Percentiles rank a stretch among this genome's conserved stretches.
phyloP scores from a whole-genome alignment of 2,113 vertebrate genomes.

The Notarius lentiginosus region DNA sequence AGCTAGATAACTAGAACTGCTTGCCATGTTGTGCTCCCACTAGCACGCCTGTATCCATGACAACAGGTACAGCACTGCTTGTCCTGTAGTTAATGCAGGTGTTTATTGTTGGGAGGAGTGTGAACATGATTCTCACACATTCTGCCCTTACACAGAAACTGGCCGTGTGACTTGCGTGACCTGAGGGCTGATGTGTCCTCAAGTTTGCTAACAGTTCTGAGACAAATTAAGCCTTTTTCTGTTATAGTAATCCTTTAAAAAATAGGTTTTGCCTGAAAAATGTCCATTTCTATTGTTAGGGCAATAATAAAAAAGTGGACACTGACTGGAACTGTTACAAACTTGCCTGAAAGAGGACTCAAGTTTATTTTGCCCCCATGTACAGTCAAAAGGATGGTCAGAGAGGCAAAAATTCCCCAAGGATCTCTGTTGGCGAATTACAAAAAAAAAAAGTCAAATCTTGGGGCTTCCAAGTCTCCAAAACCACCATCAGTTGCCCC shows the following conservation, averaged over 20 bases:
- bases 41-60: constrained; percentile 23
- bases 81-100: constrained; percentile 27
- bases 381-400: no score
- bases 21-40: neutral
- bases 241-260: neutral
- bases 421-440: no score
- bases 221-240: neutral
- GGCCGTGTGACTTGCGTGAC: neutral
- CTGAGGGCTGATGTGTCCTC: constrained; percentile 6
- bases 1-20: constrained; percentile 32
- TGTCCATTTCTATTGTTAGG: no score
- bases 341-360: no score
- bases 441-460: no score
- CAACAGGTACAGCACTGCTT: constrained; percentile 20
- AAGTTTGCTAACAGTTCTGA: neutral
- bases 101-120: constrained; percentile 26
- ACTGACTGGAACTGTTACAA: no score
- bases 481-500: no score
- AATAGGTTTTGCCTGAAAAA: no score
- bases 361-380: no score
- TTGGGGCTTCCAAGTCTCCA: no score
- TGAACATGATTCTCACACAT: neutral
- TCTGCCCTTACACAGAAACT: neutral
- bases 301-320: no score
- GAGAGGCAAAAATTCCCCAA: no score